Evolutionary conservation across 2,888 invertebrate species (phyloP).

Genomic region (Zhuqinia jingwanae): DNA sequence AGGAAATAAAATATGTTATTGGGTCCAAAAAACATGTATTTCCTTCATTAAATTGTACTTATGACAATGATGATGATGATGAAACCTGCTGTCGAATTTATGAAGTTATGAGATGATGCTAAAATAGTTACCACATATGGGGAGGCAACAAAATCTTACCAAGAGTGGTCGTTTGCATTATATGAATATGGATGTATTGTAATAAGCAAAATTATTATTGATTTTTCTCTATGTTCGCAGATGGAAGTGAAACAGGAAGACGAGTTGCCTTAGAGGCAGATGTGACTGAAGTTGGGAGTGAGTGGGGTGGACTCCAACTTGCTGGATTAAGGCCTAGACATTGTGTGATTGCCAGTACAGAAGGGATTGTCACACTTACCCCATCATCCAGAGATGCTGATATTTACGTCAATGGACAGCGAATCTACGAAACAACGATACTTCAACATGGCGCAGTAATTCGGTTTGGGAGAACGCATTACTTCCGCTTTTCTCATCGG

Average conservation of each 20-base stretch:
- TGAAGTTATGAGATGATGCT: background rate
- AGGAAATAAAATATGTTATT: no score
- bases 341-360: slow-evolving; percentile 95
- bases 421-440: slow-evolving; percentile 95
- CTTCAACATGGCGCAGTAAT: slow-evolving; percentile 85
- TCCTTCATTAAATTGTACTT: no score
- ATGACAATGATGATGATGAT: no score
- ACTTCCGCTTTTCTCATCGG: slow-evolving; percentile 82
- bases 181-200: background rate
- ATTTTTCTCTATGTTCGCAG: slow-evolving; percentile 79
- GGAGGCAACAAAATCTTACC: background rate
- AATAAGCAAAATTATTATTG: background rate
- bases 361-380: slow-evolving; percentile 95
- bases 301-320: slow-evolving; percentile 83
- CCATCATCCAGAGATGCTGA: slow-evolving; percentile 96
- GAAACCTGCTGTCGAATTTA: no score
- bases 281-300: slow-evolving; percentile 88
- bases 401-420: slow-evolving; percentile 96
- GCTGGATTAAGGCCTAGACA: slow-evolving; percentile 85
- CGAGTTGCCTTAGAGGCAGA: slow-evolving; percentile 84
- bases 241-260: slow-evolving; percentile 82
- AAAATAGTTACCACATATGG: background rate
- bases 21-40: no score
- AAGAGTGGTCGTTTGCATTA: background rate
- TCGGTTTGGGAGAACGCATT: slow-evolving; percentile 82